Base-by-base conservation (phyloP, 2,888 invertebrate genomes). In the Orchesellides sinensis region DNA sequence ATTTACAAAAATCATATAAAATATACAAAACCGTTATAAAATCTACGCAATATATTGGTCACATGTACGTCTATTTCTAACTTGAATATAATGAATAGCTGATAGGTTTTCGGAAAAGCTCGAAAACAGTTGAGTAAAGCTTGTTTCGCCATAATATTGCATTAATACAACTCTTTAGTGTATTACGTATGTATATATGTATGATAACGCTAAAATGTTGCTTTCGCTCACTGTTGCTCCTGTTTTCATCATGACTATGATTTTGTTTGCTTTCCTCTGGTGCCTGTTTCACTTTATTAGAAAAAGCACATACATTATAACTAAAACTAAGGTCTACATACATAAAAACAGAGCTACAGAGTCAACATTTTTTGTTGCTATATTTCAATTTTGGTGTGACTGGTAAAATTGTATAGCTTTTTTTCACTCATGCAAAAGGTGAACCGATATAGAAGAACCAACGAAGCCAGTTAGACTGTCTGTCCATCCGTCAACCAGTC, bases 401-500 rank as follows among this genome's bases (percentile, higher is more conserved):
- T 69, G 69, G 35, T 54, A 69, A n/a, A n/a, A 32, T 69, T 54
- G 40, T 70, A 70, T 52, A 52, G 52, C 54, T 70, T 56, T 49
- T 27, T 25, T 56, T 17, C 56, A 23, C 5, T 5, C 27, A 56
- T 12, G 25, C 56, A 61, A 19, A 29, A 45, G 45, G 12, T 23
- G 19, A 2, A 40, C 40, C 40, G n/a, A 40, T 40, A n/a, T n/a
- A n/a, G 40, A n/a, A 40, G n/a, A 40, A 40, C 40, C 40, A 40
- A n/a, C 40, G 40, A 52, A 52, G 12, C 21, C 52, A 54, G 54
- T 12, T 23, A 54, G 54, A 32, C 32, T 23, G 45, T 72, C 59
- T 47, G 72, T 72, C 72, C 72, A 59, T 72, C 72, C 72, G 56
- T 59, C 72, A 59, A 47, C 59, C 19, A 72, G 59, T 72, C 72